These are phyloP conservation scores for Crenichthys baileyi DNA, from an alignment of 2,797 vertebrate species.

Conservation along the genomic window DNA sequence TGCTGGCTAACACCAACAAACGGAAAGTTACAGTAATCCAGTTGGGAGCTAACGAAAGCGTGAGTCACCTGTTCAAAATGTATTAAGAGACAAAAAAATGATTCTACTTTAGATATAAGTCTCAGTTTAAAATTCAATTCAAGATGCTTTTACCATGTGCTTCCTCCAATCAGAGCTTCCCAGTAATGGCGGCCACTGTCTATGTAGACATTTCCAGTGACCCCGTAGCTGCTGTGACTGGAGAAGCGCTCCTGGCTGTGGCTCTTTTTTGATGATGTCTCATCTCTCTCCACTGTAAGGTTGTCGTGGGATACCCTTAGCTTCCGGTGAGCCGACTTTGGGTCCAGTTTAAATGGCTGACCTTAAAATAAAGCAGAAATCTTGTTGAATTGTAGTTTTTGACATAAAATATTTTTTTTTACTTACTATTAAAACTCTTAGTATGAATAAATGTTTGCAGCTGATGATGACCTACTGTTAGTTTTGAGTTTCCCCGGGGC, in stretches of 20 bases:
- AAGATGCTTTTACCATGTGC: constrained; percentile 88
- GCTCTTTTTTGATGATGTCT: constrained; percentile 95
- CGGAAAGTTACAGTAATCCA: no score
- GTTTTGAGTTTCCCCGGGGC: constrained; percentile 96
- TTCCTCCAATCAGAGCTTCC: constrained; percentile 97
- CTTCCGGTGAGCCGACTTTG: constrained; percentile 96
- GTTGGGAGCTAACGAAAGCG: no score
- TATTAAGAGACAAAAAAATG: no score
- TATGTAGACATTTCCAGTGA: constrained; percentile 95
- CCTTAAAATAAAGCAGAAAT: constrained; percentile 78
- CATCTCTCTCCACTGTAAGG: constrained; percentile 95
- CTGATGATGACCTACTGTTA: constrained; percentile 87
- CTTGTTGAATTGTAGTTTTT: neutral
- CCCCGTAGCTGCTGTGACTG: constrained; percentile 94
- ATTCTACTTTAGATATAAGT: no score
- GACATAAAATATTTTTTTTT: neutral
- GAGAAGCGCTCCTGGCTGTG: constrained; percentile 96
- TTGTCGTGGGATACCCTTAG: constrained; percentile 96
- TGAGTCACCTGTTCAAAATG: no score
- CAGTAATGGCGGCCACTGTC: constrained; percentile 98
- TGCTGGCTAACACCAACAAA: no score
- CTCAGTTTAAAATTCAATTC: no score
- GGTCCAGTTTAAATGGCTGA: constrained; percentile 97
- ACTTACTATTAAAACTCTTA: neutral
- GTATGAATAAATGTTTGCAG: neutral